Base-by-base conservation (phyloP, 2,888 invertebrate species). In the Caenorhabditis angaria region DNA sequence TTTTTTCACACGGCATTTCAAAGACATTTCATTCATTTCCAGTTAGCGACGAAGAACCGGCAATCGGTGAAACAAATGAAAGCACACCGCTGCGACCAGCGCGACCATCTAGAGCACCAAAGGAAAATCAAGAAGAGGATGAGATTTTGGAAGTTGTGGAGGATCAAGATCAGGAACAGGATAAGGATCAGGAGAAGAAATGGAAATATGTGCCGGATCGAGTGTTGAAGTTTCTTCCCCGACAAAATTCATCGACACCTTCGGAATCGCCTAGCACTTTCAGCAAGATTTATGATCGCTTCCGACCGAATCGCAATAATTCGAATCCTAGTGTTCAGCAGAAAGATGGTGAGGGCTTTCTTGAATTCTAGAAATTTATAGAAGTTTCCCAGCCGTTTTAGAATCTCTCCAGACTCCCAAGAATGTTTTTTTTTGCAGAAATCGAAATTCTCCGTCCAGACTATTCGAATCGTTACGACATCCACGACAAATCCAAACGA, bases 391-490 rank as follows among this genome's bases (percentile, higher is more conserved):
- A n/a, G n/a, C n/a, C n/a, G n/a, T n/a, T n/a, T n/a, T n/a, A n/a
- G n/a, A n/a, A n/a, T n/a, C n/a, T n/a, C n/a, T n/a, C n/a, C n/a
- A n/a, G n/a, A n/a, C n/a, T n/a, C n/a, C n/a, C n/a, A n/a, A n/a
- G n/a, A n/a, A n/a, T n/a, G n/a, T 50, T 50, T 22, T 50, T 3
- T 12, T 25, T 22, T 29, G 14, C 24, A 80, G 82, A 76, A 47
- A 51, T 81, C 22, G 80, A 82, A 56, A 55, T 80, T 20, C 60
- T 82, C 18, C 60, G 70, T 18, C 77, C 80, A 8, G 74, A 78
- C 64, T 82, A 70, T 70, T 61, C 80, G 8, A 82, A 82, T 53
- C 74, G 76, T 2, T 76, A 76, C 61, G 82, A 82, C 29, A 61
- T 78, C 8, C 56, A 53, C 6, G 80, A 82, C 65, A 65, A 70